Conservation (phyloP, 2,797 vertebrate species). For the Betta splendens region DNA sequence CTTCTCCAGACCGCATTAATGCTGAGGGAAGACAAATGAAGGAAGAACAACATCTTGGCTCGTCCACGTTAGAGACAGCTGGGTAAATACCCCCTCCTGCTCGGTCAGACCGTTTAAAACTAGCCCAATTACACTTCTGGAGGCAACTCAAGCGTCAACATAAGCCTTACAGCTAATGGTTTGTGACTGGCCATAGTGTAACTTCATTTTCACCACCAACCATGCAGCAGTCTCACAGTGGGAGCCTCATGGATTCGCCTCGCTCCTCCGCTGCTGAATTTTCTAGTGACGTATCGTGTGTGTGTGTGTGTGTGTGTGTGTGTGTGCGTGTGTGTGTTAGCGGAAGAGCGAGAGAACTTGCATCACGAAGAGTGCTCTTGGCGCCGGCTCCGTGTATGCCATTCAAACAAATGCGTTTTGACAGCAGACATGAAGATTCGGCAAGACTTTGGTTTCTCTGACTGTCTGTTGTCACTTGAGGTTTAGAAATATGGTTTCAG, state of each 20-base stretch:
- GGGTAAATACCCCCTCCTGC: slow-evolving; percentile 31
- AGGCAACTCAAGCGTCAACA: slow-evolving; percentile 31
- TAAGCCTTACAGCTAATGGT: slow-evolving; percentile 35
- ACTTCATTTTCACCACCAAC: slow-evolving; percentile 37
- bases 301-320: slow-evolving; percentile 4
- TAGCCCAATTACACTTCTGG: slow-evolving; percentile 37
- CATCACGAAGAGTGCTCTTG: slow-evolving; percentile 59
- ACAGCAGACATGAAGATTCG: slow-evolving; percentile 67
- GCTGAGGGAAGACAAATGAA: slow-evolving; percentile 21
- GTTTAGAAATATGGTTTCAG: slow-evolving; percentile 66
- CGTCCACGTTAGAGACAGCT: slow-evolving; percentile 19
- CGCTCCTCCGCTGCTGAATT: background rate
- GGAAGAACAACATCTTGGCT: slow-evolving; percentile 25
- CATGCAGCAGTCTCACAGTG: slow-evolving; percentile 25
- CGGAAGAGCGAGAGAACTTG: slow-evolving; percentile 24
- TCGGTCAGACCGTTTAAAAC: slow-evolving; percentile 36
- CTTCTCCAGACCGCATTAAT: slow-evolving; percentile 14
- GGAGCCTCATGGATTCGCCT: slow-evolving; percentile 11
- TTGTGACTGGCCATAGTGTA: slow-evolving; percentile 37
- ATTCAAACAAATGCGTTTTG: slow-evolving; percentile 70
- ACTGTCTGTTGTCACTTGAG: slow-evolving; percentile 68
- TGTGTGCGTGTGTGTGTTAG: background rate
- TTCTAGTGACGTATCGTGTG: background rate
- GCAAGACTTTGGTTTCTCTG: slow-evolving; percentile 63
- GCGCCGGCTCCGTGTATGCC: slow-evolving; percentile 47